These are phyloP conservation scores for Rattus rattus DNA, from an alignment of 2,113 vertebrate genomes.

Conservation along the genomic window DNA sequence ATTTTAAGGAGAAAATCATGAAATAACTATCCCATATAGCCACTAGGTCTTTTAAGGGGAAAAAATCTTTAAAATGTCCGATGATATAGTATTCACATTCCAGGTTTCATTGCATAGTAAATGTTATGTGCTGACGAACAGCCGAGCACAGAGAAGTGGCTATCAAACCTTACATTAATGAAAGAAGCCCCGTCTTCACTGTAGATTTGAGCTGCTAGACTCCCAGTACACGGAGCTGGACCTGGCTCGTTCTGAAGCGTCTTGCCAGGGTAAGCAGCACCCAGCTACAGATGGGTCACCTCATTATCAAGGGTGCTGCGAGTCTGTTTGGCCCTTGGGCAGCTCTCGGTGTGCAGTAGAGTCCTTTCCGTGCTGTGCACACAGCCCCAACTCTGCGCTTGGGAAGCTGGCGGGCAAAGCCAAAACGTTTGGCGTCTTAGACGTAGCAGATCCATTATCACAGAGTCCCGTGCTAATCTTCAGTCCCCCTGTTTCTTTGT, in stretches of 20 bases:
- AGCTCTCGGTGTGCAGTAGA: accelerated
- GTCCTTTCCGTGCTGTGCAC: neutral
- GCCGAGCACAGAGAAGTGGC: neutral
- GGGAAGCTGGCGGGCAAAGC: neutral
- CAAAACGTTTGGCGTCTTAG: neutral
- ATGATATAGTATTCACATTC: neutral
- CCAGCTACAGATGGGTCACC: too few relatives aligned
- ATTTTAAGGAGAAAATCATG: neutral
- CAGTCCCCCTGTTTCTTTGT: neutral
- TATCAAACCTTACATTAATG: neutral
- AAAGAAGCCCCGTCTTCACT: neutral
- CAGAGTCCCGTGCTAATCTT: neutral
- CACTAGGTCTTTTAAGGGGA: neutral
- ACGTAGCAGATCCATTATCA: neutral
- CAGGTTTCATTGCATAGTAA: neutral
- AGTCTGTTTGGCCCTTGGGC: neutral
- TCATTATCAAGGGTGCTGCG: neutral
- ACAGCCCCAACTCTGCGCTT: accelerated
- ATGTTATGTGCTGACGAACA: neutral
- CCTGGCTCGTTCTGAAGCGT: neutral
- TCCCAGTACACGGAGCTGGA: too few relatives aligned
- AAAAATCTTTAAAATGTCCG: neutral
- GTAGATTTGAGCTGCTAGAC: neutral
- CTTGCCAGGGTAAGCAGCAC: neutral
- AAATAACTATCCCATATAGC: neutral